Evolutionary conservation across 2,113 vertebrate genomes (phyloP), one percentile per base, ranked within the genome.

Genomic region (Eclectus roratus): DNA sequence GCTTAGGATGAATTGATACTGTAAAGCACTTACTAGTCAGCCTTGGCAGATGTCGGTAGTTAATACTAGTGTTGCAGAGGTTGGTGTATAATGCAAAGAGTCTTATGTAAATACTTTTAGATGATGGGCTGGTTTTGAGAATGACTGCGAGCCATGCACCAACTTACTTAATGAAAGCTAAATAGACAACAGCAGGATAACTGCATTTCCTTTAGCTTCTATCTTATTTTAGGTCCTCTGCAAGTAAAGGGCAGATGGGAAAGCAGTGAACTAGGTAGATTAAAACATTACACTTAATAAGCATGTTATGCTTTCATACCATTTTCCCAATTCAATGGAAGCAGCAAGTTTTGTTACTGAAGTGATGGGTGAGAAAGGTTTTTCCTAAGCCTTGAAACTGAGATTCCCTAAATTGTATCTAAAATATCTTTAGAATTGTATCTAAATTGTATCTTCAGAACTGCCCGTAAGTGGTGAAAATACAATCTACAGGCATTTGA

Each of bases 21-120:
- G 98, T 98, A 97, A 98, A 98, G 96, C 98, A 98, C 97, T 98
- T 98, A 96, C 97, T 97, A 97, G 97, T 97, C 98, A 98, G 98
- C 98, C 95, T 98, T 98, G 97, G 97, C 98, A 98, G 98, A 98
- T 98, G 98, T 98, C 97, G 97, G 97, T 98, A 97, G 98, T 98
- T 98, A 98, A 98, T 98, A 97, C 97, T 97, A 97, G 97, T 95
- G 97, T 95, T 97, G 96, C 97, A 97, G 97, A 97, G 97, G 97
- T 98, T 97, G 94, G 88, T 96, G 95, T 97, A 98, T 96, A 98
- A 98, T 98, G 97, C 97, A 96, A 80, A 98, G 97, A 98, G 92
- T 97, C 97, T 97, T 98, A 97, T 89, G 87, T 98, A 98, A 98
- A 98, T 98, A 98, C 97, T 98, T 98, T 97, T 91, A 97, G 97